A percentile compares a stretch with the other conserved stretches of the same genome.
Conservation (phyloP, 2,797 vertebrate genomes). For the Poliocrania exsul region DNA sequence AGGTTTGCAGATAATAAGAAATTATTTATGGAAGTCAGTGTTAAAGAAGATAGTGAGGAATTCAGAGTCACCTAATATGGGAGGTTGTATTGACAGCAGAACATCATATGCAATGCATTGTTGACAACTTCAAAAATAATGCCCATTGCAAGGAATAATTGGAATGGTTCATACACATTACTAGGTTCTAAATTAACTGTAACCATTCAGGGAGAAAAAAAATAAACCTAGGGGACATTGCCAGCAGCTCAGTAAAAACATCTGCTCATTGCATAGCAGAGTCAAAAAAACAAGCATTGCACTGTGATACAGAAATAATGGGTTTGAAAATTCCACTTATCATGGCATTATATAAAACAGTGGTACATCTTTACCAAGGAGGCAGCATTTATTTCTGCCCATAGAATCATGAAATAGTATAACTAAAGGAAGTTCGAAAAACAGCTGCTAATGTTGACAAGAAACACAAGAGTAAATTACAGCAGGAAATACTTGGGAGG, state of each 20-base stretch:
- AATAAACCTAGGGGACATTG: slow-evolving; percentile 14
- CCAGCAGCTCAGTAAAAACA: slow-evolving; percentile 57
- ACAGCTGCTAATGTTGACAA: slow-evolving; percentile 33
- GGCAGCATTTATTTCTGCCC: slow-evolving; percentile 1
- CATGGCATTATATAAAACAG: slow-evolving; percentile 20
- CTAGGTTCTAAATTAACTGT: slow-evolving; percentile 52
- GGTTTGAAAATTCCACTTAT: slow-evolving; percentile 53
- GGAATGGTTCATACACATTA: slow-evolving; percentile 16
- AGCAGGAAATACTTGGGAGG: slow-evolving; percentile 11
- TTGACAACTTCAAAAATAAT: slow-evolving; percentile 4
- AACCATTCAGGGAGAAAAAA: slow-evolving; percentile 45
- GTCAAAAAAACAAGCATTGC: slow-evolving; percentile 36
- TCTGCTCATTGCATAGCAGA: slow-evolving; percentile 56
- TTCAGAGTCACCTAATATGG: background rate
- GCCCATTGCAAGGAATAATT: background rate
- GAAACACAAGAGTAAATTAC: background rate
- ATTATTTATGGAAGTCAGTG: background rate
- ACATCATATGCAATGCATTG: background rate
- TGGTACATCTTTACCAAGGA: slow-evolving; percentile 20
- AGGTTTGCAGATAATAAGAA: slow-evolving; percentile 19
- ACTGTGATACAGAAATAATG: slow-evolving; percentile 41
- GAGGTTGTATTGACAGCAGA: background rate
- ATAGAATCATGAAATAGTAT: background rate
- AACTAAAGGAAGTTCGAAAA: slow-evolving; percentile 25
- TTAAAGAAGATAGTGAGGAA: background rate